Evolutionary conservation across 2,888 invertebrate genomes (phyloP), one percentile per base, ranked within the genome.

Genomic region (Steromphala cineraria): DNA sequence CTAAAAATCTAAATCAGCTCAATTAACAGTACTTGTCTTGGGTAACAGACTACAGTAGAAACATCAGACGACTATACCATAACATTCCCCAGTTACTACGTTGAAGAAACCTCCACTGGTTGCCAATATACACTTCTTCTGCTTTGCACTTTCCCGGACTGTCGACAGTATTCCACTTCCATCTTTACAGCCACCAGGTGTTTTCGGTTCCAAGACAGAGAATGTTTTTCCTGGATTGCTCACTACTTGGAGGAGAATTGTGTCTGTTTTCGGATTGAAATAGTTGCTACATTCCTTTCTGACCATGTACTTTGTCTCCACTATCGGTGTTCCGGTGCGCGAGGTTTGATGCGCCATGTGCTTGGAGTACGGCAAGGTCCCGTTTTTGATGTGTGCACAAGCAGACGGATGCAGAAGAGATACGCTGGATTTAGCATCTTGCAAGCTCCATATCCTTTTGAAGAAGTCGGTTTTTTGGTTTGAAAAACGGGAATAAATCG

Each of bases 81-180:
- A 85, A 85, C 93, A 93, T 21, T 86, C 85, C 24, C 92, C 92
- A 77, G 88, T 87, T 8, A 86, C 83, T 7, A 91, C 92, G 82
- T 93, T 91, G 82, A 93, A 93, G 81, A 93, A 92, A 56, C 93
- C 93, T 75, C 92, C 93, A 91, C 93, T 93, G 28, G 91, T 85
- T 5, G 93, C 93, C n/a, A 92, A 83, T 3, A 92, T 13, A 85
- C 93, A 93, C 10, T 88, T 81, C 67, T 87, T 87, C 46, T 82
- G 84, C 46, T 81, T 74, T 0, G 91, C 88, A 53, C 91, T 90
- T 17, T 89, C 85, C 40, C 78, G 24, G 0, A 93, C 93, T 10
- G 91, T 92, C 28, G 88, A 88, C 46, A 86, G 82, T 10, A 79
- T 86, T 2, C 84, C 82, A 40, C 82, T 78, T 0, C 78, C 85